Evolutionary conservation across 2,797 vertebrate genomes (phyloP), one percentile per base, ranked within the genome.

Genomic region (Xenops minutus): DNA sequence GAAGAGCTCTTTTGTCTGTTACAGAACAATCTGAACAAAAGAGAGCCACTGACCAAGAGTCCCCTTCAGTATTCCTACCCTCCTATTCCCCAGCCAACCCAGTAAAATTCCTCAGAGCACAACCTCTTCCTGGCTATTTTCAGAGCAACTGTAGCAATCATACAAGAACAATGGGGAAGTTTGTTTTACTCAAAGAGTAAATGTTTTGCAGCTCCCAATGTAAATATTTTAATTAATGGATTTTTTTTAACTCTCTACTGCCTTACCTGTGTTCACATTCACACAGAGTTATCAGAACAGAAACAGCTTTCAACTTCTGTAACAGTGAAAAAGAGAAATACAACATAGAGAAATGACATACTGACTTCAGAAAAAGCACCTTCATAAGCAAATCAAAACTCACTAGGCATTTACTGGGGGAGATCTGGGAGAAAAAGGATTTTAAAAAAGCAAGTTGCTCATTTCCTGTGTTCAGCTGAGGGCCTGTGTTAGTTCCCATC

Each of bases 171-270:
- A 97, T 93, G 93, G 93, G 78, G 85, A 95, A 96, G 93, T 96
- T 95, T 96, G 95, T 94, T 95, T 96, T 96, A 95, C 77, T 82
- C 83, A 58, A 78, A 89, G 90, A 92, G 91, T 94, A 96, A 97
- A 96, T 79, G 80, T 88, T 96, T 95, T 95, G 82, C 91, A 94
- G 95, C 59, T 96, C 92, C 95, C 94, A 95, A 92, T 93, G 94
- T 93, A 95, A 96, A 94, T 96, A 96, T 96, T 96, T 93, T 82
- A 95, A 96, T 96, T 94, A 93, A 94, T 88, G 51, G 79, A 48
- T 34, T 49, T 44, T 69, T 81, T 92, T 96, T 90, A 96, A 96
- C 95, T 88, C 93, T 91, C 87, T 92, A 13, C 37, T 91, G 89
- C 84, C 78, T 63, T 69, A 20, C 43, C 85, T 26, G 36, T 26